Evolutionary conservation across 2,113 vertebrate species (phyloP), one percentile per base, ranked within the genome.

Genomic region (Pedetes capensis): DNA sequence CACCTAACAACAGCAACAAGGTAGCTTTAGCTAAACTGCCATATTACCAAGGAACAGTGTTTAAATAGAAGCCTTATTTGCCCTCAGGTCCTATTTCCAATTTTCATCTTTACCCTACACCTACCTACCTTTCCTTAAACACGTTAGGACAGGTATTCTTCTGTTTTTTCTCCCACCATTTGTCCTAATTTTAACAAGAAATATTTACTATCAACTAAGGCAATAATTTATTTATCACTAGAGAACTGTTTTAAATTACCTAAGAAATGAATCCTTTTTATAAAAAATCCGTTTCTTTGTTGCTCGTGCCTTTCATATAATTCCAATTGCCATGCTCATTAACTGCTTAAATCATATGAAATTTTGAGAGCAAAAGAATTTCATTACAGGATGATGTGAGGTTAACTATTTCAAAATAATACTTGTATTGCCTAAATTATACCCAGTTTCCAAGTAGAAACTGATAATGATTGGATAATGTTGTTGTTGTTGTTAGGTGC

Each of bases 341-440:
- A 82, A 42, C 72, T 80, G 94, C 82, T 95, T 53, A 96, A 93
- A 93, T 49, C 25, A 64, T 92, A 42, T 64, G 66, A 47, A 72
- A 95, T 71, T 92, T 92, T 75, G 64, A 79, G 22, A 63, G 37
- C 59, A 82, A 66, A 97, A 74, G 6, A 85, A 92, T 85, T 95
- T 91, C 29, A 87, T 84, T 91, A 47, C 29, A 81, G 3, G 61
- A 49, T 82, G 59, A 91, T 86, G 44, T 4, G 34, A 68, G 42
- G 42, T 66, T 96, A 85, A 94, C 86, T 17, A 57, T 80, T 96
- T 96, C 61, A 84, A 93, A 96, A 96, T 64, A 80, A 87, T 79
- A 51, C n/a, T 72, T 93, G 12, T 8, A 81, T 9, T 82, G 47
- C 81, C 72, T 88, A 59, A 95, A 75, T 95, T 69, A 71, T 83